A percentile compares a stretch with the other conserved stretches of the same genome.
Evolutionary conservation across 2,888 invertebrate species (phyloP).

Genomic region (Melanotus villosus): DNA sequence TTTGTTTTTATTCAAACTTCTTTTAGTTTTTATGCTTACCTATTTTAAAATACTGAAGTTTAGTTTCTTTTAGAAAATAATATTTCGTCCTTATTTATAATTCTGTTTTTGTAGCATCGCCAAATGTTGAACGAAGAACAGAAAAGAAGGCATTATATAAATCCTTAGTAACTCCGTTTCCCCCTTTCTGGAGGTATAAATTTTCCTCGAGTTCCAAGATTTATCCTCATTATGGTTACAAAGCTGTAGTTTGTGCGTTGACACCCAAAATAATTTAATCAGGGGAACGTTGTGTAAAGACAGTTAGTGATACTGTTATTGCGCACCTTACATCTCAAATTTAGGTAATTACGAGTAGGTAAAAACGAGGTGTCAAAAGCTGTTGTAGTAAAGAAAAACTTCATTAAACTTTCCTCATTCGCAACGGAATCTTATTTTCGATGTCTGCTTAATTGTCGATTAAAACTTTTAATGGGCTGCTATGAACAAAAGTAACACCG

Average conservation of each 20-base stretch:
- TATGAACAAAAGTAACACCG: constrained; percentile 8
- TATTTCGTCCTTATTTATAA: constrained; percentile 15
- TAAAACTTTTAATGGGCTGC: constrained; percentile 22
- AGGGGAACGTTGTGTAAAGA: neutral
- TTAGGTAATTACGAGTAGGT: neutral
- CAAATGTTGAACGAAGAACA: constrained; percentile 12
- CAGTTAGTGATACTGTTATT: neutral
- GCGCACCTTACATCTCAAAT: neutral
- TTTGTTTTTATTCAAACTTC: no score
- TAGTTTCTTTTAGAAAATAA: neutral
- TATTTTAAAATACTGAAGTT: no score
- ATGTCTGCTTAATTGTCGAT: constrained; percentile 26
- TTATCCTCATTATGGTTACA: constrained; percentile 31
- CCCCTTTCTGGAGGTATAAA: constrained; percentile 21
- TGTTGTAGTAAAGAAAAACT: constrained; percentile 14
- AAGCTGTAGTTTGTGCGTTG: constrained; percentile 23
- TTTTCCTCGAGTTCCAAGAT: constrained; percentile 19
- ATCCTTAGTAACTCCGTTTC: constrained; percentile 13
- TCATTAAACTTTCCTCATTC: constrained; percentile 29
- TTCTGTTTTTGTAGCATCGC: constrained; percentile 8
- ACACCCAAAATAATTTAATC: constrained; percentile 29
- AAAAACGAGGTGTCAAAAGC: constrained; percentile 18
- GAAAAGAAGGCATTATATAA: constrained; percentile 25
- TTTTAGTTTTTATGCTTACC: no score
- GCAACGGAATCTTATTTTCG: constrained; percentile 25